Evolutionary conservation across 2,113 vertebrate genomes (phyloP).

Genomic region (Osmerus mordax): DNA sequence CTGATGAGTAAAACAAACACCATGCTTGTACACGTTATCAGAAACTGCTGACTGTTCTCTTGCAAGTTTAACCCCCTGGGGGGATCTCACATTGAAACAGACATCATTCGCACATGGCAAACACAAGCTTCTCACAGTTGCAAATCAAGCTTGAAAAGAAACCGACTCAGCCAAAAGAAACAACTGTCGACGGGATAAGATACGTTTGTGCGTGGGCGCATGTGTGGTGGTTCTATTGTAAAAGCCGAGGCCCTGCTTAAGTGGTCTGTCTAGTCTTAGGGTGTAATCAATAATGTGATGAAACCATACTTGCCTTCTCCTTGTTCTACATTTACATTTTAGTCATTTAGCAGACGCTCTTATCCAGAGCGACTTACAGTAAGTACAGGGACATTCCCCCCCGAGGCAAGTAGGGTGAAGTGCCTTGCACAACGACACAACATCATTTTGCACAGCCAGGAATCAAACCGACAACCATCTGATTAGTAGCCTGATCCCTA

Average conservation of each 20-base stretch:
- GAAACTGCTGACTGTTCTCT: constrained; percentile 59
- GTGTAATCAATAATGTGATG: no score
- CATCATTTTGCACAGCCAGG: no score
- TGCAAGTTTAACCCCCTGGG: constrained; percentile 38
- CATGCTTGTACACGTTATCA: constrained; percentile 58
- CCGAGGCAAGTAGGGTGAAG: no score
- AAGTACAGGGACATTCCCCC: no score
- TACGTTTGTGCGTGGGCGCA: background rate
- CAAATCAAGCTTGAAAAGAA: constrained; percentile 35
- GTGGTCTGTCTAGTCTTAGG: background rate
- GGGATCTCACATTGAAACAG: constrained; percentile 32
- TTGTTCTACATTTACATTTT: no score
- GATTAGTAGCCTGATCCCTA: no score
- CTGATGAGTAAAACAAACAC: constrained; percentile 62
- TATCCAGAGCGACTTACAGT: no score
- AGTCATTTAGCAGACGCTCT: no score
- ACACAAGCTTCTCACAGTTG: constrained; percentile 40
- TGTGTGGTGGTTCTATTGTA: background rate
- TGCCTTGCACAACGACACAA: no score
- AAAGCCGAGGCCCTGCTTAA: no score
- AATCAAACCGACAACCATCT: no score
- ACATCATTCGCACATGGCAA: constrained; percentile 36
- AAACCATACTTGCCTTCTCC: no score
- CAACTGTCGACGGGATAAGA: background rate
- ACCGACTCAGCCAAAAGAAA: constrained; percentile 3